Evolutionary conservation across 2,888 invertebrate species (phyloP), one percentile per base, ranked within the genome.

Genomic region (Nephrotoma appendiculata): DNA sequence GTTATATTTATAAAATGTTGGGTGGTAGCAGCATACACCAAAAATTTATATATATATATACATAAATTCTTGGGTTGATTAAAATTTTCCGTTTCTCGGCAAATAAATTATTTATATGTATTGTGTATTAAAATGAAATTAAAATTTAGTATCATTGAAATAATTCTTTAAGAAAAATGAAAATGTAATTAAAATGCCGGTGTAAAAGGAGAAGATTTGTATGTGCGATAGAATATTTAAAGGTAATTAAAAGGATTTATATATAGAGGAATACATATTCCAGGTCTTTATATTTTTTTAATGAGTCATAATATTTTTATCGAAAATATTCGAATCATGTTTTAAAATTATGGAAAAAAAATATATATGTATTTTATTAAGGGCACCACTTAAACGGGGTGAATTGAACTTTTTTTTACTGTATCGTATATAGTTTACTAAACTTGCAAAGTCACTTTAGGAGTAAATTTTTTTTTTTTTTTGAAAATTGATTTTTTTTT

Each of bases 301-400:
- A 84, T 84, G 84, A 84, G 84, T 84, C 84, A 84, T 43, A 84
- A 84, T 42, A 84, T 84, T 84, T 84, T 84, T 42, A 84, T 43
- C 41, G 43, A 42, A 84, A 84, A 84, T 84, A 41, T 84, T 15
- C 84, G 43, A 84, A 84, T 84, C 84, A 84, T 84, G 41, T 43
- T 84, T 84, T 84, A 42, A 41, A 84, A 84, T 84, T 84, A 84
- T 84, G 43, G 7, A 84, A 12, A 42, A 84, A 84, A 84, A 42
- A 19, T 1, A 19, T n/a, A n/a, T n/a, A n/a, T n/a, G 1, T 19
- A 19, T 19, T 42, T 41, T 42, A 84, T 42, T 84, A 42, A 84
- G 84, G 84, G 84, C 43, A 84, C 84, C 84, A 84, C 84, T 84
- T 84, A 84, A 84, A 84, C 84, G 84, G 84, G 84, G 84, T 84